Evolutionary conservation across 2,797 vertebrate genomes (phyloP), one percentile per base, ranked within the genome.

Genomic region (Loriculus beryllinus): DNA sequence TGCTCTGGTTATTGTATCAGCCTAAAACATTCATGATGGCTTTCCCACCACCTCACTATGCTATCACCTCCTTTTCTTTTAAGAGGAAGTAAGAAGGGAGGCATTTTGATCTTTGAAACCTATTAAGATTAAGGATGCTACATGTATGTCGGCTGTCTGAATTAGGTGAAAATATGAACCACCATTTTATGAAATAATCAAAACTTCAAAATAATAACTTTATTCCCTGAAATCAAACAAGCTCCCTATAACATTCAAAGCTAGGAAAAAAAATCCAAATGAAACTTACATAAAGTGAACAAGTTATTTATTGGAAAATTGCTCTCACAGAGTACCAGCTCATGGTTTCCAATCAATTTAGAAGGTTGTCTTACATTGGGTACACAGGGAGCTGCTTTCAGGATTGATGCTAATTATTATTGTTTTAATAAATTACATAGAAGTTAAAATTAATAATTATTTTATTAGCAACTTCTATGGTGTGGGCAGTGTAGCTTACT

Each of bases 1-100:
- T 93, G 93, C 37, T 95, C 39, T n/a, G 33, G 37, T 84, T 77
- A 59, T 85, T 93, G 63, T 88, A 68, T 79, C 72, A 78, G 56
- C 29, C 15, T 14, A 31, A 60, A 51, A 51, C 42, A n/a, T 70
- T 88, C 31, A 23, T 13, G 40, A 25, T 47, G 51, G 29, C 47
- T 88, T 75, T 91, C 35, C 47, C 26, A 83, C 23, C 39, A 43
- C n/a, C 45, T 85, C 52, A 7, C 68, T 77, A 0, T 57, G 40
- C 57, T 49, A 10, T 62, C n/a, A 67, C 40, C 31, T 62, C 8
- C 29, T 80, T 56, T 75, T 48, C 26, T 75, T 3, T 0, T n/a
- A 59, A 92, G 33, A 89, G 11, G 47, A 70, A 72, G 35, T 35
- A 82, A 43, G 35, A 84, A 19, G 21, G 12, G 77, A 77, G 6